Evolutionary conservation across 2,888 invertebrate genomes (phyloP).

Genomic region (Mesorhabditis spiculigera): DNA sequence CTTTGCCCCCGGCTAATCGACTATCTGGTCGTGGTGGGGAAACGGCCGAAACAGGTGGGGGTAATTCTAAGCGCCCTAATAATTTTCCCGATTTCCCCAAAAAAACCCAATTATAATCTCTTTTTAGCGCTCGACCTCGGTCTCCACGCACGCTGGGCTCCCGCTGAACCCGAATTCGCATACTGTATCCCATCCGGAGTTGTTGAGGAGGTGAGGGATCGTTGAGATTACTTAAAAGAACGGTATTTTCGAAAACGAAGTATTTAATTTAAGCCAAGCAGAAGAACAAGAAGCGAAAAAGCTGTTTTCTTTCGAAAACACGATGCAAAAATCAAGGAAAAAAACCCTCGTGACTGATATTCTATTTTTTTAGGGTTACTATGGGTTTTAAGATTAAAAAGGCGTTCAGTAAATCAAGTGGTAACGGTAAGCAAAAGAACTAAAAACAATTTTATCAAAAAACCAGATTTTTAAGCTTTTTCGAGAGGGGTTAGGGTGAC

Average conservation of each 20-base stretch:
- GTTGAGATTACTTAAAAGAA: background rate
- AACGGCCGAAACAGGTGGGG: constrained; percentile 19
- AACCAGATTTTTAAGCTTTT: background rate
- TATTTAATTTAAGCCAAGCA: too few species aligned
- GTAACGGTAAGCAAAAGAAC: background rate
- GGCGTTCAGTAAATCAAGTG: too few species aligned
- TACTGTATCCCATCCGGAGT: constrained; percentile 35
- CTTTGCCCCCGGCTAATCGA: constrained; percentile 72
- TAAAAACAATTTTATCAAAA: background rate
- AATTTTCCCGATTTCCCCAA: too few species aligned
- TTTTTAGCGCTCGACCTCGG: constrained; percentile 1
- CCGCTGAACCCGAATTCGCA: background rate
- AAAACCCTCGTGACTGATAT: too few species aligned
- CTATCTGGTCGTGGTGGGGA: constrained; percentile 92
- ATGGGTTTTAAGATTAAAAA: too few species aligned
- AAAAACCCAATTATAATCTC: too few species aligned
- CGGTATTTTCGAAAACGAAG: too few species aligned
- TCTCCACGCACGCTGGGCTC: background rate
- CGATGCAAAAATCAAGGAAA: too few species aligned
- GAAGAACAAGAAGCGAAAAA: too few species aligned
- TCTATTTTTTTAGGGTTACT: too few species aligned
- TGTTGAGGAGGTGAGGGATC: constrained; percentile 26
- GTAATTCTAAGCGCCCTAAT: too few species aligned
- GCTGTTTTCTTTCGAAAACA: too few species aligned
- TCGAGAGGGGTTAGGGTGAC: background rate